A percentile compares a stretch with the other conserved stretches of the same genome.
phyloP scores from a whole-genome alignment of 2,888 invertebrate species.

The Dynastes maya region DNA sequence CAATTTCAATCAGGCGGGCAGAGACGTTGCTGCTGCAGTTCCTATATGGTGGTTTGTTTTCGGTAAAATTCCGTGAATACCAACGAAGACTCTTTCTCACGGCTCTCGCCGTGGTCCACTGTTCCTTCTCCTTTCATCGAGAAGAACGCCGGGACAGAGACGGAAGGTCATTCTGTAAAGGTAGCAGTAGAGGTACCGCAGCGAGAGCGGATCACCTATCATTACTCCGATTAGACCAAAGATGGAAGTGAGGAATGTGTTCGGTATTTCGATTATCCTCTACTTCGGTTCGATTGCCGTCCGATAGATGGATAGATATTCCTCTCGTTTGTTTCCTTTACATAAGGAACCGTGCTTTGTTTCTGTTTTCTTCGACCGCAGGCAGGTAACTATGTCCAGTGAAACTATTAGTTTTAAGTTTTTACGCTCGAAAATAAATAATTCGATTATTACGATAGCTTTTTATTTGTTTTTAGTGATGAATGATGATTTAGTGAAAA shows the following conservation, averaged over 20 bases:
- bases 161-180: slow-evolving; percentile 19
- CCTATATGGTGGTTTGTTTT: slow-evolving; percentile 24
- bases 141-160: slow-evolving; percentile 32
- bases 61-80: slow-evolving; percentile 42
- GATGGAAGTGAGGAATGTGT: slow-evolving; percentile 47
- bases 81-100: slow-evolving; percentile 42
- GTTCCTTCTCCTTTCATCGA: slow-evolving; percentile 28
- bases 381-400: background rate
- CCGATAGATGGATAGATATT: slow-evolving; percentile 39
- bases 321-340: slow-evolving; percentile 23
- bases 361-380: slow-evolving; percentile 1
- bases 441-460: background rate
- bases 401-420: background rate
- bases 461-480: no score
- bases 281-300: slow-evolving; percentile 31
- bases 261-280: slow-evolving; percentile 43
- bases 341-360: background rate
- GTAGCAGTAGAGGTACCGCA: slow-evolving; percentile 34
- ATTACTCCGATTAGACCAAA: slow-evolving; percentile 46
- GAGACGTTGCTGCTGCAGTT: slow-evolving; percentile 5
- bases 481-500: no score
- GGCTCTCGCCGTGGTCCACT: slow-evolving; percentile 22
- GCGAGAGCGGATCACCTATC: slow-evolving; percentile 42
- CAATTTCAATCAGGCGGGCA: background rate
- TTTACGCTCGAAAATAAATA: background rate